These are phyloP conservation scores for Dolichotis patagonum DNA, from an alignment of 2,113 vertebrate genomes.

Conservation along the genomic window DNA sequence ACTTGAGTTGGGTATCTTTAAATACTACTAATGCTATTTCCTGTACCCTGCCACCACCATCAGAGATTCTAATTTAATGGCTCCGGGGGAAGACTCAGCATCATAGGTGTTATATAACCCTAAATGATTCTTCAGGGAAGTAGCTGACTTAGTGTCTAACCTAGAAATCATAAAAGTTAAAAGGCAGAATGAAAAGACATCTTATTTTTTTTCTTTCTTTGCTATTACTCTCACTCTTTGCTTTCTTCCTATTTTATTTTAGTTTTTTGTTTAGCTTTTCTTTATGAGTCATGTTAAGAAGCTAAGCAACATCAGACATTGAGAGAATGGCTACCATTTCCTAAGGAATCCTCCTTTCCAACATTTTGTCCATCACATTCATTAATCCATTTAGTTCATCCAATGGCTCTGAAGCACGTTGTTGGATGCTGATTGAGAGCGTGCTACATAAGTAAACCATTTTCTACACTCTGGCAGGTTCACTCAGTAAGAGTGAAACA, in stretches of 20 bases:
- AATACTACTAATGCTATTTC: background rate
- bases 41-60: background rate
- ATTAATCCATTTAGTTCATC: background rate
- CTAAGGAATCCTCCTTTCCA: background rate
- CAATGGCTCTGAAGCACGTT: background rate
- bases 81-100: background rate
- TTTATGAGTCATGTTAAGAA: background rate
- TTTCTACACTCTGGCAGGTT: background rate
- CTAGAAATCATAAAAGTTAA: constrained; percentile 6
- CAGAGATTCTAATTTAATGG: background rate
- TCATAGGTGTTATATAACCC: background rate
- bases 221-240: background rate
- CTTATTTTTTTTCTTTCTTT: background rate
- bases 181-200: background rate
- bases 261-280: background rate
- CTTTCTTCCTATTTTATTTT: background rate
- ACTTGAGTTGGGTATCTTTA: background rate
- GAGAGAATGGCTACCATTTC: background rate
- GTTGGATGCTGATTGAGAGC: background rate
- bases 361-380: background rate
- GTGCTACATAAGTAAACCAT: background rate
- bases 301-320: background rate
- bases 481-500: background rate
- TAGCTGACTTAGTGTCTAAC: background rate
- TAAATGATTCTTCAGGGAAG: background rate